A percentile compares a stretch with the other conserved stretches of the same genome.
Evolutionary conservation across 2,888 invertebrate species (phyloP).

Genomic region (Epinotia brunnichana): DNA sequence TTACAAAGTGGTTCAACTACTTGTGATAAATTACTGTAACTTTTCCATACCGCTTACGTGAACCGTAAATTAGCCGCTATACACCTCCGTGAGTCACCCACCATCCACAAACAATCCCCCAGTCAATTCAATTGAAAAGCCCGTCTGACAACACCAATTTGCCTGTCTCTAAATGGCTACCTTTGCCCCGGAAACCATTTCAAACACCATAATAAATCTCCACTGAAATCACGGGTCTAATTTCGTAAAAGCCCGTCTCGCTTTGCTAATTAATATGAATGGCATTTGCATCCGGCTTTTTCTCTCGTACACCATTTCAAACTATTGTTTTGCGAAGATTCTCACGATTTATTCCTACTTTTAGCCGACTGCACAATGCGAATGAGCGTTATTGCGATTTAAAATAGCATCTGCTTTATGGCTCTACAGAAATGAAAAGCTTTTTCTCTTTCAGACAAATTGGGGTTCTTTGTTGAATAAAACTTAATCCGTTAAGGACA

Average conservation of each 20-base stretch:
- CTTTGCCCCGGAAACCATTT: constrained; percentile 81
- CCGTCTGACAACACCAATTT: constrained; percentile 79
- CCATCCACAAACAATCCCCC: constrained; percentile 68
- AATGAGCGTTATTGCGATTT: constrained; percentile 73
- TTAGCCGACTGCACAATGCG: constrained; percentile 72
- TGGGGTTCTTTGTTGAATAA: constrained; percentile 37
- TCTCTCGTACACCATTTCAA: constrained; percentile 82
- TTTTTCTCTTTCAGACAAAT: constrained; percentile 60
- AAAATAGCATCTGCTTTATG: constrained; percentile 72
- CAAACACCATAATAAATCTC: constrained; percentile 83
- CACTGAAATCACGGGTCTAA: constrained; percentile 83
- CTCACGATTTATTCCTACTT: constrained; percentile 82
- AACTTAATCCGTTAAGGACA: constrained; percentile 34
- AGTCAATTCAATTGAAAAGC: constrained; percentile 80
- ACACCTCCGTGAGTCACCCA: constrained; percentile 58
- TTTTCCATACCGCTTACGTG: constrained; percentile 53
- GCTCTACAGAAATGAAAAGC: constrained; percentile 66
- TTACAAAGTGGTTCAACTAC: background rate
- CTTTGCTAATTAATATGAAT: constrained; percentile 84
- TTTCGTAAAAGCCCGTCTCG: constrained; percentile 84
- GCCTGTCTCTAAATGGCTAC: constrained; percentile 79
- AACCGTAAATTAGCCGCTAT: constrained; percentile 63
- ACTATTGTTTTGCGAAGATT: constrained; percentile 84
- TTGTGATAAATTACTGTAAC: constrained; percentile 17
- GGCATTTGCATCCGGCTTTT: constrained; percentile 84